Percentiles rank a stretch among this genome's conserved stretches.
Evolutionary conservation across 2,888 invertebrate genomes (phyloP).

Genomic region (Drosophila hamatofila): DNA sequence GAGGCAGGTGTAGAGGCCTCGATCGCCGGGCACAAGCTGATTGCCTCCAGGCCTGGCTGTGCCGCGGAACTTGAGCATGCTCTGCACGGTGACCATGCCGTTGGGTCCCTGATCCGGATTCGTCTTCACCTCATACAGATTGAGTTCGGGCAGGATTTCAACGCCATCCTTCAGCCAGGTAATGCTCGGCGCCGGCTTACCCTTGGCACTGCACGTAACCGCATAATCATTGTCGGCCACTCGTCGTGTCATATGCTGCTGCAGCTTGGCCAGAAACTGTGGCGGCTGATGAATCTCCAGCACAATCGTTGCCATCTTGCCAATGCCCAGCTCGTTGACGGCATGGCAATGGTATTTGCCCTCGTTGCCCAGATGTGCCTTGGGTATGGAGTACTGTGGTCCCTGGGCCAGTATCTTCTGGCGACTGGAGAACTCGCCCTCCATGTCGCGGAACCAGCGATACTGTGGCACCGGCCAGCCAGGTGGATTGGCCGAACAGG

Average conservation of each 20-base stretch:
- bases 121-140: constrained; percentile 93
- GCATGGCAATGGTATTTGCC: constrained; percentile 96
- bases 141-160: constrained; percentile 91
- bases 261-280: constrained; percentile 92
- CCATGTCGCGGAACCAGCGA: constrained; percentile 94
- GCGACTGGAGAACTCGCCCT: constrained; percentile 86
- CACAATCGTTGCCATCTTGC: constrained; percentile 92
- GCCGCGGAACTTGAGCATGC: constrained; percentile 92
- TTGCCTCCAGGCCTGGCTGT: constrained; percentile 91
- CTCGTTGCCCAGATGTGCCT: constrained; percentile 93
- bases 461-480: constrained; percentile 97
- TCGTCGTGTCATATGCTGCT: constrained; percentile 92
- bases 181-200: constrained; percentile 93
- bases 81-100: constrained; percentile 93
- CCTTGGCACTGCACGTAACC: constrained; percentile 93
- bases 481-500: constrained; percentile 94
- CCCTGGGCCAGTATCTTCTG: constrained; percentile 91
- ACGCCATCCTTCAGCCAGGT: constrained; percentile 94
- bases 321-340: constrained; percentile 94
- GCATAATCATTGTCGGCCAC: constrained; percentile 92
- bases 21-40: constrained; percentile 92
- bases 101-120: constrained; percentile 92
- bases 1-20: constrained; percentile 94
- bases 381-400: constrained; percentile 93
- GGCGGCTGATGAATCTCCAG: constrained; percentile 96